These are phyloP conservation scores for Drosophila atroscutellata DNA, from an alignment of 2,888 invertebrate genomes.

Conservation along the genomic window DNA sequence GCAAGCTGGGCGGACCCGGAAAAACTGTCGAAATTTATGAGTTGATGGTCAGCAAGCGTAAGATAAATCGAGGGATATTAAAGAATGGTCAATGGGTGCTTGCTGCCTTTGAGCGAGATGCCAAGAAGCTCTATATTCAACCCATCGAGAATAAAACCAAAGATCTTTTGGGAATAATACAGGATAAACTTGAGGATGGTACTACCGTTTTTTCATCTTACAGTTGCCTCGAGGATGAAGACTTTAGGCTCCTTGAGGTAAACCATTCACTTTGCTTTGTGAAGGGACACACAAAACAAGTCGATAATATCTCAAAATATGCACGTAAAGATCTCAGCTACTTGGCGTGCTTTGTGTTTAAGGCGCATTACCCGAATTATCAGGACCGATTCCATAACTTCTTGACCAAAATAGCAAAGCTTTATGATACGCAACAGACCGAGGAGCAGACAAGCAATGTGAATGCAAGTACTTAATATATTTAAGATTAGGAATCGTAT, in stretches of 20 bases:
- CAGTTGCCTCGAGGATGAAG: neutral
- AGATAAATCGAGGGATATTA: neutral
- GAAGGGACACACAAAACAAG: neutral
- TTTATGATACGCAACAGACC: neutral
- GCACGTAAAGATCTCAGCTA: constrained; percentile 1
- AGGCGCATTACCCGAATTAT: neutral
- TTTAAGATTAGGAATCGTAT: neutral
- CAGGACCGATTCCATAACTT: neutral
- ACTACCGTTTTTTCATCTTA: neutral
- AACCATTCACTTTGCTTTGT: neutral
- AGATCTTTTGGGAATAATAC: neutral
- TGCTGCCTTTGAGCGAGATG: neutral
- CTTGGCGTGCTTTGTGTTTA: neutral
- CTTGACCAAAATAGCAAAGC: neutral
- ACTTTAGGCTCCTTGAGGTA: neutral
- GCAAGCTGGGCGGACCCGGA: neutral
- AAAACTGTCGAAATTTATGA: neutral
- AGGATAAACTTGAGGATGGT: constrained; percentile 2
- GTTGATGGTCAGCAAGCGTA: neutral
- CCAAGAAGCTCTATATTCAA: neutral
- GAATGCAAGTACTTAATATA: neutral
- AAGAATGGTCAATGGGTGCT: neutral
- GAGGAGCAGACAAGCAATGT: neutral
- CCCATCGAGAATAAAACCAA: neutral
- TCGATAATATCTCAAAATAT: neutral